Percentiles rank a stretch among this genome's conserved stretches.
Conservation (phyloP, 2,888 invertebrate species). For the Apocheima hispidaria region DNA sequence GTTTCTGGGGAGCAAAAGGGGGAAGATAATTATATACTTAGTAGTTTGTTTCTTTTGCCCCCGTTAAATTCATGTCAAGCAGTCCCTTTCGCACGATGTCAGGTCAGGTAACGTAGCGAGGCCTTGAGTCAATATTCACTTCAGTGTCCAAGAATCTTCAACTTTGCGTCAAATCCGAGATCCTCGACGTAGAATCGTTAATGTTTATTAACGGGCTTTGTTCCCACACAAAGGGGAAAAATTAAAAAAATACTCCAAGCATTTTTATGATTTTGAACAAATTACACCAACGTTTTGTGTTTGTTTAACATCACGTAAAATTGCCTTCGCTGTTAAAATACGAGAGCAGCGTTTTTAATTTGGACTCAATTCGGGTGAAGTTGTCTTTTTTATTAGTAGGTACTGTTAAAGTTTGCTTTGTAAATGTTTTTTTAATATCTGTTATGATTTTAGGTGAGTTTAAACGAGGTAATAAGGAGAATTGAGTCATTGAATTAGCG, state of each 20-base stretch:
- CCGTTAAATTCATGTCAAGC: too few relatives aligned
- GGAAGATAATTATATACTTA: too few relatives aligned
- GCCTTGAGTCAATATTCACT: not conserved
- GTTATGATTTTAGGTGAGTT: not conserved
- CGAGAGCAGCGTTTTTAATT: conserved; percentile 28
- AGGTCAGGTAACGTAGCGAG: too few relatives aligned
- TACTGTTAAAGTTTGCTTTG: conserved; percentile 20
- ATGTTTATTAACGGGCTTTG: conserved; percentile 53
- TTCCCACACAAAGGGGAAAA: conserved; percentile 48
- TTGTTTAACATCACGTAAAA: conserved; percentile 43
- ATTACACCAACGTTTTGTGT: conserved; percentile 36
- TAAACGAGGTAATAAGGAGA: not conserved
- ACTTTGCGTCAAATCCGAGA: conserved; percentile 10
- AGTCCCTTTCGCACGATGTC: too few relatives aligned
- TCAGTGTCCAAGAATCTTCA: conserved; percentile 9
- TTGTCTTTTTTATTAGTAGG: conserved; percentile 34
- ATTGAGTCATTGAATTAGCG: too few relatives aligned
- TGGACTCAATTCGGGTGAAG: conserved; percentile 26
- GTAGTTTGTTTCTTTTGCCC: too few relatives aligned
- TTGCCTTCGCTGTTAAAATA: conserved; percentile 36
- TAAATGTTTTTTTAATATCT: conserved; percentile 1
- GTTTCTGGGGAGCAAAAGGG: too few relatives aligned
- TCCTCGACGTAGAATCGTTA: conserved; percentile 41
- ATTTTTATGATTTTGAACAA: conserved; percentile 38
- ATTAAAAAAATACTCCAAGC: conserved; percentile 37